Percentiles rank a stretch among this genome's conserved stretches.
Evolutionary conservation across 2,888 invertebrate species (phyloP).

Genomic region (Meiosimyza platycephala): DNA sequence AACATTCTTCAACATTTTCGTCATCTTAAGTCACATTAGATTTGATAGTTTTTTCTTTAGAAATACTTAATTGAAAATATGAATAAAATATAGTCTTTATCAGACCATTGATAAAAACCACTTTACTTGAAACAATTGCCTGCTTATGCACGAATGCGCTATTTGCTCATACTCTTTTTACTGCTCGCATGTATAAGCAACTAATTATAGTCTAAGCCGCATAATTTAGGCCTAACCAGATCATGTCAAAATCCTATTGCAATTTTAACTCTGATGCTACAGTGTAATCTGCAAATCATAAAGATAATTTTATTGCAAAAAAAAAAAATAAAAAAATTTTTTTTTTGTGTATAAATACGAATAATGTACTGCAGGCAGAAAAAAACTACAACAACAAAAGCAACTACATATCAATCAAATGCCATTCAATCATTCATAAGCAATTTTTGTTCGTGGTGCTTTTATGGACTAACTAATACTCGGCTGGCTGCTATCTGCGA

Average conservation of each 20-base stretch:
- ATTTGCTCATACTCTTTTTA: no score
- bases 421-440: slow-evolving; percentile 22
- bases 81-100: no score
- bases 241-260: slow-evolving; percentile 20
- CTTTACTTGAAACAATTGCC: no score
- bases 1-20: no score
- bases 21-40: no score
- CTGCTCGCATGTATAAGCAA: neutral
- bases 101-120: no score
- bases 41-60: no score
- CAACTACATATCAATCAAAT: slow-evolving; percentile 40
- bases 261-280: neutral
- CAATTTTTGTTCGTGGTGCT: neutral
- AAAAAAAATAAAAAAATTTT: neutral
- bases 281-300: slow-evolving; percentile 10
- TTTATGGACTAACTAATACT: neutral
- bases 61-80: no score
- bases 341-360: neutral
- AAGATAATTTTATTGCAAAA: neutral
- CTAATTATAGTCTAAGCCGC: slow-evolving; percentile 41
- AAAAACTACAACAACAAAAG: neutral
- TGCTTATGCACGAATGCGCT: no score
- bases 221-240: slow-evolving; percentile 44
- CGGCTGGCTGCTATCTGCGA: neutral
- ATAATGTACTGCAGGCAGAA: slow-evolving; percentile 39